phyloP scores from a whole-genome alignment of 1,140 invertebrate genomes.

The Aphelenchoides fujianensis region DNA sequence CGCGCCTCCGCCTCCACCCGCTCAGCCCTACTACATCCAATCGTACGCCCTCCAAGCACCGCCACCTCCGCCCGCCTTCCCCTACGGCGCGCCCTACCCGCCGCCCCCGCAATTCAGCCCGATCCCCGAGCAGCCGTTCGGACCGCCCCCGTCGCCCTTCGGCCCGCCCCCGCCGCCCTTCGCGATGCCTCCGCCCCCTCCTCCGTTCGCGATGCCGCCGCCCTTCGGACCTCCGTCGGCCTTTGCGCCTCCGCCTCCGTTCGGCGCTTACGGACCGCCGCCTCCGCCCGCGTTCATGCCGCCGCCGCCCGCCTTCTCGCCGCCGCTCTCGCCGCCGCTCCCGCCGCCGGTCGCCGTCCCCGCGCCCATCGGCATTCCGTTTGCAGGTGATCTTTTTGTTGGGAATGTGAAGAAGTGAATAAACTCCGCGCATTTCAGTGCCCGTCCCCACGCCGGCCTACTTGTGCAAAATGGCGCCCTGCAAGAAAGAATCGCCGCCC shows the following conservation, averaged over 20 bases:
- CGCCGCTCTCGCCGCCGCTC: slow-evolving; percentile 17
- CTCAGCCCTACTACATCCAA: no score
- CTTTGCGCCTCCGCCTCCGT: background rate
- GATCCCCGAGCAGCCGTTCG: no score
- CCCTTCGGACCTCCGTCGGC: slow-evolving; percentile 19
- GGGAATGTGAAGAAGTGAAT: background rate
- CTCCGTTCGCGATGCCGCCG: background rate
- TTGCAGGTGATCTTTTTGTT: slow-evolving; percentile 15
- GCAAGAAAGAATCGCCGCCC: slow-evolving; percentile 5
- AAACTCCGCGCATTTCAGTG: background rate
- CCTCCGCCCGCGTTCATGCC: background rate
- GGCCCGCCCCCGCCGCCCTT: slow-evolving; percentile 2
- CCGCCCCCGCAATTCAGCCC: no score
- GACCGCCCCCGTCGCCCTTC: slow-evolving; percentile 1
- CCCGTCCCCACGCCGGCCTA: background rate
- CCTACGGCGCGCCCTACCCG: no score
- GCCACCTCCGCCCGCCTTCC: no score
- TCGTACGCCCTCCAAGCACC: no score
- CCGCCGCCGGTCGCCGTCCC: background rate
- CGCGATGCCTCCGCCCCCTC: background rate
- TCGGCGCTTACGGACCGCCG: background rate
- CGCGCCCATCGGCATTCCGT: background rate
- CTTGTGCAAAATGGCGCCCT: slow-evolving; percentile 1
- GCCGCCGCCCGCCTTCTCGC: slow-evolving; percentile 7
- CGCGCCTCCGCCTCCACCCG: no score